Percentiles rank a stretch among this genome's conserved stretches.
Evolutionary conservation across 2,797 vertebrate species (phyloP).

Genomic region (Gadopsis bispinosus): DNA sequence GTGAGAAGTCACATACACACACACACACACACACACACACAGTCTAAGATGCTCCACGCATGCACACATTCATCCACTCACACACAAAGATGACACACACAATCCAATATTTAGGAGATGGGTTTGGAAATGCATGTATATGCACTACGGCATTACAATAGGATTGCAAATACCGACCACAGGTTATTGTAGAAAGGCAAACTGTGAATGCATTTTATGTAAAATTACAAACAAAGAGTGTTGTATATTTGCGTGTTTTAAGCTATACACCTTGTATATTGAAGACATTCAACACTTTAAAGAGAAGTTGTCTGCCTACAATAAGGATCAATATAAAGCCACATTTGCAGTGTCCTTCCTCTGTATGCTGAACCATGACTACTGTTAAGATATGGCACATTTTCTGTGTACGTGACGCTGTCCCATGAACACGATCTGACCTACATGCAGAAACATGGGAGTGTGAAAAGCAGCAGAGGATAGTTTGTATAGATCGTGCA

Average conservation of each 20-base stretch:
- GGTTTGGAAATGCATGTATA: not conserved
- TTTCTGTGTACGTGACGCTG: too few relatives aligned
- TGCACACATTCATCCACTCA: not conserved
- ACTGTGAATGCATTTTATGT: too few relatives aligned
- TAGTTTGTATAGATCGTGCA: conserved; percentile 15
- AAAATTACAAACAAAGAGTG: too few relatives aligned
- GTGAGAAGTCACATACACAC: not conserved
- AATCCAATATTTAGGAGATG: too few relatives aligned
- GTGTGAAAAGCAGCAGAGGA: not conserved
- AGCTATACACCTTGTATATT: not conserved
- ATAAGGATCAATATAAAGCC: not conserved
- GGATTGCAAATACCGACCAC: not conserved
- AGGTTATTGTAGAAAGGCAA: not conserved
- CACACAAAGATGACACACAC: conserved; percentile 22
- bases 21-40: conserved; percentile 1
- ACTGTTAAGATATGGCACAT: not conserved
- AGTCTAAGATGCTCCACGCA: conserved; percentile 17
- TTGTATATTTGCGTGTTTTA: not conserved
- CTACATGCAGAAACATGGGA: not conserved
- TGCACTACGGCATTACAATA: not conserved
- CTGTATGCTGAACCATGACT: not conserved
- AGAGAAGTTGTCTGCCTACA: not conserved
- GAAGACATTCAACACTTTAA: not conserved
- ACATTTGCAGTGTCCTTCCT: not conserved
- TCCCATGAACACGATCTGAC: not conserved